Evolutionary conservation across 2,113 vertebrate species (phyloP).

Genomic region (Platysteira castanea): DNA sequence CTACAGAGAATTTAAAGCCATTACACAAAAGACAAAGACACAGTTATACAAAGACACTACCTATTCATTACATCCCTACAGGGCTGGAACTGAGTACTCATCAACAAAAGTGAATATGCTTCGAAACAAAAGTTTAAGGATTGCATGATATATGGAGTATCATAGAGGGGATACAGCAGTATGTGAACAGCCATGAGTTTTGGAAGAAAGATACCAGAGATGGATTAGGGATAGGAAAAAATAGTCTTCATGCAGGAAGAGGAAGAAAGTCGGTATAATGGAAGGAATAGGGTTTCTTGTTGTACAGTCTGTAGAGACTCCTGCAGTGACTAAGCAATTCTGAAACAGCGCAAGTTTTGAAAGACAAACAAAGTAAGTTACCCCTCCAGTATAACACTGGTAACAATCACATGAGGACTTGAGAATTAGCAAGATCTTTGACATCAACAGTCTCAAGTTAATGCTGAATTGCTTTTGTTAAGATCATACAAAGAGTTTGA

Average conservation of each 20-base stretch:
- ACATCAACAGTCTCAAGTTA: not conserved
- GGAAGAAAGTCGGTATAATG: not conserved
- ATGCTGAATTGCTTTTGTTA: not conserved
- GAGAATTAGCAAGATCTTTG: not conserved
- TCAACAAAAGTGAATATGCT: not conserved
- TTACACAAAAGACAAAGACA: not conserved
- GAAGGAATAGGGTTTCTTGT: not conserved
- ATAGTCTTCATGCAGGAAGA: not conserved
- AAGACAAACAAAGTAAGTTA: not conserved
- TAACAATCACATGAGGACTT: not conserved
- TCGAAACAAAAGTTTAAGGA: not conserved
- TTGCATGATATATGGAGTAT: not conserved
- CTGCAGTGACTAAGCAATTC: not conserved
- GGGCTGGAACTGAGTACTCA: not conserved
- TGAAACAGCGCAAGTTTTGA: not conserved
- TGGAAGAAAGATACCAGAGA: not conserved
- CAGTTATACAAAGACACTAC: not conserved
- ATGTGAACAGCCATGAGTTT: not conserved
- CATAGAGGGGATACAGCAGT: not conserved
- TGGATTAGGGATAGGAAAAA: not conserved
- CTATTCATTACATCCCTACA: not conserved
- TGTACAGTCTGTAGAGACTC: not conserved
- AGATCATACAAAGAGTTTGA: not conserved
- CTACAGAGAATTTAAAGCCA: not conserved
- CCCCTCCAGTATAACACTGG: not conserved